Conservation (phyloP, 2,888 invertebrate species). For the Diaphora mendica region DNA sequence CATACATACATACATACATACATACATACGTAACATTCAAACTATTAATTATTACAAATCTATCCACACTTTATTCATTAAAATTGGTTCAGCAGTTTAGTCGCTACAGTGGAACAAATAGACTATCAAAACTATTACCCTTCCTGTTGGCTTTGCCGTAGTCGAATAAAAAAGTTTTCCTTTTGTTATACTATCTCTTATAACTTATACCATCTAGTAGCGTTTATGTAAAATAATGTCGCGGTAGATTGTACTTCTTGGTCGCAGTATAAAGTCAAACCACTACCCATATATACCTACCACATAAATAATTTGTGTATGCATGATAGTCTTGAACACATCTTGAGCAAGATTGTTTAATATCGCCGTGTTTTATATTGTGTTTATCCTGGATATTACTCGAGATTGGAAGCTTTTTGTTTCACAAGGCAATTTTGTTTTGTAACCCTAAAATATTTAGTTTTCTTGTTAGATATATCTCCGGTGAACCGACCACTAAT, state of each 20-base stretch:
- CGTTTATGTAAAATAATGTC: conserved; percentile 74
- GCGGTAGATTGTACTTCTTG: conserved; percentile 62
- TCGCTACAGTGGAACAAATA: no score
- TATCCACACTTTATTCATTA: no score
- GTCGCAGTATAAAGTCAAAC: conserved; percentile 55
- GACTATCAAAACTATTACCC: no score
- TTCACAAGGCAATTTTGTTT: not conserved
- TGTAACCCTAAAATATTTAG: not conserved
- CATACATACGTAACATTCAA: no score
- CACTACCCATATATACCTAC: conserved; percentile 20
- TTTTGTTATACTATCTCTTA: not conserved
- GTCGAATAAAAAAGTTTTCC: no score
- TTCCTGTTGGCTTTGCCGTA: no score
- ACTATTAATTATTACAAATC: no score
- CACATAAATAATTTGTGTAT: conserved; percentile 24
- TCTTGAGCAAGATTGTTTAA: conserved; percentile 42
- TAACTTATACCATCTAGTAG: conserved; percentile 29
- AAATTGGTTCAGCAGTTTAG: no score
- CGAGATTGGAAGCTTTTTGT: not conserved
- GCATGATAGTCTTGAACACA: conserved; percentile 36
- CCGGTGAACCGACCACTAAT: no score
- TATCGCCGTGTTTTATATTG: conserved; percentile 33
- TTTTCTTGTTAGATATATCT: not conserved
- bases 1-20: no score
- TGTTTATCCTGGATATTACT: conserved; percentile 10